Conservation (phyloP, 2,113 vertebrate genomes). For the Eulemur rufifrons region DNA sequence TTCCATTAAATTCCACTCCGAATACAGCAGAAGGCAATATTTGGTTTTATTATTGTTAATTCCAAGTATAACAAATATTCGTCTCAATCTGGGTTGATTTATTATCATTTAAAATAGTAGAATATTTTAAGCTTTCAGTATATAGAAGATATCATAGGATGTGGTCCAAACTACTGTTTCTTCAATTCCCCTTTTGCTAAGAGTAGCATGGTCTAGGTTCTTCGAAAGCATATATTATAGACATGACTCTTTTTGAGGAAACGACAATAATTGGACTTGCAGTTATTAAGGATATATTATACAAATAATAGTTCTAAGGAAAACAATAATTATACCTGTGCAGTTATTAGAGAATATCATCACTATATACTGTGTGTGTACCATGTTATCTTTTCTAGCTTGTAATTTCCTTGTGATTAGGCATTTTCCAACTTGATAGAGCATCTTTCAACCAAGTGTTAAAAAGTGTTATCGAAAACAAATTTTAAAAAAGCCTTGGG, state of each 20-base stretch:
- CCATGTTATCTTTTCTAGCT: neutral
- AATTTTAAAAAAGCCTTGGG: neutral
- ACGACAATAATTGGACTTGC: neutral
- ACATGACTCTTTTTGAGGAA: neutral
- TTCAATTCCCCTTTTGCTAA: conserved; percentile 54
- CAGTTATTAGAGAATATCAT: neutral
- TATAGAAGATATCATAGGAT: conserved; percentile 35
- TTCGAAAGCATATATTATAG: conserved; percentile 74
- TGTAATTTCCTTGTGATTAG: neutral
- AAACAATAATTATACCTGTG: neutral
- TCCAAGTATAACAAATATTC: conserved; percentile 86
- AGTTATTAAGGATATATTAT: neutral
- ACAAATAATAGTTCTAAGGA: neutral
- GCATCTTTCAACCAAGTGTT: neutral
- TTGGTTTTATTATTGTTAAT: conserved; percentile 85
- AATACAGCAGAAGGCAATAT: conserved; percentile 75
- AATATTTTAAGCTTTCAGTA: conserved; percentile 80
- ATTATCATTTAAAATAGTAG: conserved; percentile 84
- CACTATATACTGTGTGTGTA: neutral
- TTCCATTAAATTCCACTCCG: conserved; percentile 76
- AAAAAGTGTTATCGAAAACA: neutral
- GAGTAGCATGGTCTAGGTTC: conserved; percentile 53
- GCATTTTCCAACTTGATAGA: neutral
- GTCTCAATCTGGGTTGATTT: conserved; percentile 82
- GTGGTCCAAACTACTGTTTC: conserved; percentile 70